Conservation (phyloP, 2,888 invertebrate genomes). For the Macrophya annulata region DNA sequence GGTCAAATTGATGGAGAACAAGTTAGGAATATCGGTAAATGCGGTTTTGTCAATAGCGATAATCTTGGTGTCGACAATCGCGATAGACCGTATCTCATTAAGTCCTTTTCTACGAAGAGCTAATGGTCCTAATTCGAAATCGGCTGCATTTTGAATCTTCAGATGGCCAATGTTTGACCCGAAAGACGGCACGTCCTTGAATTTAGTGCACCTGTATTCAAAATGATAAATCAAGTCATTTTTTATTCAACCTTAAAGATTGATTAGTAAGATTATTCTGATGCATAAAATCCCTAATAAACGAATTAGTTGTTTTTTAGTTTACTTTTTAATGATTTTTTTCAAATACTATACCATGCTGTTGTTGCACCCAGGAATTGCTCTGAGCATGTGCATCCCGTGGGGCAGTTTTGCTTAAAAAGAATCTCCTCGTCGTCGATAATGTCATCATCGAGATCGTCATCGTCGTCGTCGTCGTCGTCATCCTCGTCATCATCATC, state of each 20-base stretch:
- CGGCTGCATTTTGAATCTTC: conserved; percentile 84
- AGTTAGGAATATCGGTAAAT: conserved; percentile 85
- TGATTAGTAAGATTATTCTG: neutral
- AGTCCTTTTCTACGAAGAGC: conserved; percentile 82
- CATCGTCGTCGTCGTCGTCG: conserved; percentile 64
- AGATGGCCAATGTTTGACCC: conserved; percentile 85
- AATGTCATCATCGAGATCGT: conserved; percentile 64
- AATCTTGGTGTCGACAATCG: conserved; percentile 87
- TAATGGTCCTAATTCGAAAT: conserved; percentile 72
- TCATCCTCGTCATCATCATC: conserved; percentile 65
- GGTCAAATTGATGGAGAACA: conserved; percentile 87
- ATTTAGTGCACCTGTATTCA: conserved; percentile 84
- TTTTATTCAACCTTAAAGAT: neutral
- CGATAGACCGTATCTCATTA: conserved; percentile 85
- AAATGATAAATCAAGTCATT: neutral
- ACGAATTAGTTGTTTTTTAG: neutral
- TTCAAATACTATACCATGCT: conserved; percentile 70
- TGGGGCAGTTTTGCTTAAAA: conserved; percentile 72
- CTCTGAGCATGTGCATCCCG: conserved; percentile 73
- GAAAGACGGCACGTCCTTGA: conserved; percentile 86
- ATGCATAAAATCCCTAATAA: neutral
- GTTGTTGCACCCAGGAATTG: conserved; percentile 72
- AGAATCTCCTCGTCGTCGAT: conserved; percentile 71
- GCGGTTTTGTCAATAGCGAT: conserved; percentile 85
- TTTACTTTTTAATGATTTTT: neutral